Evolutionary conservation across 2,888 invertebrate species (phyloP).

Genomic region (Ceratothoa steindachneri): DNA sequence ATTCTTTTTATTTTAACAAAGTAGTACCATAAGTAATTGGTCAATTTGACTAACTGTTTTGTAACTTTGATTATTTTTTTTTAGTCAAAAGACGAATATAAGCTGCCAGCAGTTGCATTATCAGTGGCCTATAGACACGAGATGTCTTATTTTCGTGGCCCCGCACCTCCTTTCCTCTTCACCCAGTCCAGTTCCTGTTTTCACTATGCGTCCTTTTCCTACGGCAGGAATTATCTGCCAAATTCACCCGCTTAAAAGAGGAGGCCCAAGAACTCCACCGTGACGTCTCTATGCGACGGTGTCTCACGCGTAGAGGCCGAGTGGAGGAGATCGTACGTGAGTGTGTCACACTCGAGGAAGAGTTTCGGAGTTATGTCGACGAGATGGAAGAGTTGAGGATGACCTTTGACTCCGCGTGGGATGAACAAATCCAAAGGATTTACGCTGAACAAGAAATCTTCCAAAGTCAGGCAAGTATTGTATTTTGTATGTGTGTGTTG

Average conservation of each 20-base stretch:
- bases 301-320: constrained; percentile 49
- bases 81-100: no score
- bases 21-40: no score
- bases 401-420: constrained; percentile 66
- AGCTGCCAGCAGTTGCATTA: no score
- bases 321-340: constrained; percentile 55
- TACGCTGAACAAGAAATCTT: constrained; percentile 68
- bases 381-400: constrained; percentile 62
- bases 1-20: no score
- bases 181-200: no score
- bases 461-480: constrained; percentile 58
- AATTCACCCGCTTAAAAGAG: constrained; percentile 62
- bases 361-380: constrained; percentile 49
- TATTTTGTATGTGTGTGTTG: no score
- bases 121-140: no score
- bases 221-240: constrained; percentile 60
- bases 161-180: no score
- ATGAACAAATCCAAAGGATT: constrained; percentile 67
- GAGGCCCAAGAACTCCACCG: constrained; percentile 66
- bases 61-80: no score
- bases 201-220: no score
- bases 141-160: no score
- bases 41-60: no score
- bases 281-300: constrained; percentile 64
- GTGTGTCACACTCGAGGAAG: constrained; percentile 61